Evolutionary conservation across 2,888 invertebrate species (phyloP), one percentile per base, ranked within the genome.

Genomic region (Catocala sponsa): DNA sequence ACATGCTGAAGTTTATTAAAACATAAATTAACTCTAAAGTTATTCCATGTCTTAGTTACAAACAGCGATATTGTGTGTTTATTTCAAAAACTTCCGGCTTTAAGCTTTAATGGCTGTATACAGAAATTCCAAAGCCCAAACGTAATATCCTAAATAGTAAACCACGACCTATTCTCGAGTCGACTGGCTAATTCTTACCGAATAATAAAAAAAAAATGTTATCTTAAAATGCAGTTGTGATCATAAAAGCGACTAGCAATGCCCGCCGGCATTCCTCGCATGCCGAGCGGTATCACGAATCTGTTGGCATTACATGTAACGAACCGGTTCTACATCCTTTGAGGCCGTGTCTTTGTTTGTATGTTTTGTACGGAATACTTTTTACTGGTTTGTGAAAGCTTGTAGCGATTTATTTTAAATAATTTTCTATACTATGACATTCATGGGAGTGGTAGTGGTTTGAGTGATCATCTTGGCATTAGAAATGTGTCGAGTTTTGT

Each of bases 261-360:
- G 74, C 72, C 76, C 69, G 80, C 59, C 78, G 68, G 79, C 85
- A 85, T 85, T 81, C 85, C 77, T 72, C 68, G 77, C 76, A 79
- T 82, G 74, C 85, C 84, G 55, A 71, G 63, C 70, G 63, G 78
- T 81, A 79, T 83, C 83, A 76, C 75, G 79, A 81, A 70, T 77
- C 74, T 69, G 77, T 77, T 77, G 74, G 68, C 76, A 77, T 75
- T 77, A 71, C 69, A 73, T 63, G 80, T 78, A 79, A 72, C 66
- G 63, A 79, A 90, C 90, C 89, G 88, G 90, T 91, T 87, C 80
- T 67, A 80, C 85, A 84, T 87, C 86, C 87, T 86, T 88, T 76
- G 81, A 82, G 83, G 82, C 74, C 82, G 72, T 73, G 64, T 74
- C 79, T 79, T 79, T 79, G 74, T 85, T 80, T 81, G 75, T 84